Percentiles rank a stretch among this genome's conserved stretches.
Conservation (phyloP, 2,113 vertebrate genomes). For the Thalassarche chlororhynchos region DNA sequence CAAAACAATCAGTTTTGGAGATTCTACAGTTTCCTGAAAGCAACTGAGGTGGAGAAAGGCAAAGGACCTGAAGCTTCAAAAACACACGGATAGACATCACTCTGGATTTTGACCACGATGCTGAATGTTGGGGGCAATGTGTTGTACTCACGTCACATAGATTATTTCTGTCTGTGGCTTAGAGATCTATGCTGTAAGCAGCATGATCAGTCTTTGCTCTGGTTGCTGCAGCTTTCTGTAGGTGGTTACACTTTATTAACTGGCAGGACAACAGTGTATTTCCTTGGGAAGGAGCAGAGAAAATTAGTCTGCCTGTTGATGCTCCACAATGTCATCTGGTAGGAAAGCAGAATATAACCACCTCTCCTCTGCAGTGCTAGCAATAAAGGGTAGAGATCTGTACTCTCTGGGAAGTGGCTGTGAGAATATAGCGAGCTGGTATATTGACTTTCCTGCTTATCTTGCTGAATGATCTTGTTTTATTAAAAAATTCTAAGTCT, state of each 20-base stretch:
- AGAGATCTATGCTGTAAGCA: not conserved
- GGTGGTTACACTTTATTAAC: not conserved
- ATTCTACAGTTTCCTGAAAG: not conserved
- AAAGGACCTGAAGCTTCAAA: not conserved
- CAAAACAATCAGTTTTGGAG: not conserved
- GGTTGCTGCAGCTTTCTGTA: not conserved
- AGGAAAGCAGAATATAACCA: not conserved
- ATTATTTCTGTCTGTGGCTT: not conserved
- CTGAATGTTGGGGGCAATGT: accelerated
- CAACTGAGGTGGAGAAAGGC: not conserved
- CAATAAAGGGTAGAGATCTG: not conserved
- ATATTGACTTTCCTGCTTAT: not conserved
- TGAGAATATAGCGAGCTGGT: not conserved
- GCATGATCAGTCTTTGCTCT: not conserved
- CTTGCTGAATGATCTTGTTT: not conserved
- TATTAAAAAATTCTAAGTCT: not conserved
- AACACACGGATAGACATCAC: not conserved
- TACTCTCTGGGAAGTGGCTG: not conserved
- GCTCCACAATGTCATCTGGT: not conserved
- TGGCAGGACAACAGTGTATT: not conserved
- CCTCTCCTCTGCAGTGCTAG: not conserved
- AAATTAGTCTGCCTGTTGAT: not conserved
- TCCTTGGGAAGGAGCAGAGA: not conserved
- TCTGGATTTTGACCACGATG: not conserved
- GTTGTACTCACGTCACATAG: not conserved